These are phyloP conservation scores for Petrocephalus zakoni DNA, from an alignment of 2,113 vertebrate genomes.

Conservation along the genomic window DNA sequence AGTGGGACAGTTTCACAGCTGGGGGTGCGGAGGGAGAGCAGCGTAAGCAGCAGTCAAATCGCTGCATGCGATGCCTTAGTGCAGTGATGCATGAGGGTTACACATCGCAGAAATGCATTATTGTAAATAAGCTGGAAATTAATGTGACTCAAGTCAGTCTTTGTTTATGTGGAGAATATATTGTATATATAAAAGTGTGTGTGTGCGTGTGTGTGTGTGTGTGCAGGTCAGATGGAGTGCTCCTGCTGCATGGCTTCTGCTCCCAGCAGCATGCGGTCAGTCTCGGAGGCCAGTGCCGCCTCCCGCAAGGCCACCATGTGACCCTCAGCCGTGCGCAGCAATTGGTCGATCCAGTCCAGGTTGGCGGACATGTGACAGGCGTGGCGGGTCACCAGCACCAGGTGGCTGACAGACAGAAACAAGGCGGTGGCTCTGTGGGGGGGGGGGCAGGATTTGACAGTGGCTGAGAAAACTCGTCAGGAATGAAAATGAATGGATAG, in stretches of 20 bases:
- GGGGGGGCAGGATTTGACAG: conserved; percentile 11
- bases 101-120: background rate
- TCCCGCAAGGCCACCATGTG: conserved; percentile 85
- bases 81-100: background rate
- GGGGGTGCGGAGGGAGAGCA: no score
- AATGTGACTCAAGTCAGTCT: background rate
- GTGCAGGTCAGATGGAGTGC: conserved; percentile 56
- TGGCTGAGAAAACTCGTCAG: background rate
- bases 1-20: no score
- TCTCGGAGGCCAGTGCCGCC: conserved; percentile 80
- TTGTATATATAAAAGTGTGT: background rate
- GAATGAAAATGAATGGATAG: background rate
- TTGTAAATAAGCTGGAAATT: background rate
- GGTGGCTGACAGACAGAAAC: conserved; percentile 83
- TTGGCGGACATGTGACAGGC: conserved; percentile 84
- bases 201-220: background rate
- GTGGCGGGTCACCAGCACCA: conserved; percentile 88
- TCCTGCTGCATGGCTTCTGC: conserved; percentile 66
- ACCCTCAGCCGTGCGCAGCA: conserved; percentile 78
- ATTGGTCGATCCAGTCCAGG: conserved; percentile 88
- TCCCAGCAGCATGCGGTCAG: conserved; percentile 59
- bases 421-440: conserved; percentile 74
- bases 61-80: background rate
- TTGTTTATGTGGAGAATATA: background rate
- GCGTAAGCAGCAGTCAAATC: background rate